Conservation (phyloP, 2,797 vertebrate genomes). For the Cichlasoma orientale region DNA sequence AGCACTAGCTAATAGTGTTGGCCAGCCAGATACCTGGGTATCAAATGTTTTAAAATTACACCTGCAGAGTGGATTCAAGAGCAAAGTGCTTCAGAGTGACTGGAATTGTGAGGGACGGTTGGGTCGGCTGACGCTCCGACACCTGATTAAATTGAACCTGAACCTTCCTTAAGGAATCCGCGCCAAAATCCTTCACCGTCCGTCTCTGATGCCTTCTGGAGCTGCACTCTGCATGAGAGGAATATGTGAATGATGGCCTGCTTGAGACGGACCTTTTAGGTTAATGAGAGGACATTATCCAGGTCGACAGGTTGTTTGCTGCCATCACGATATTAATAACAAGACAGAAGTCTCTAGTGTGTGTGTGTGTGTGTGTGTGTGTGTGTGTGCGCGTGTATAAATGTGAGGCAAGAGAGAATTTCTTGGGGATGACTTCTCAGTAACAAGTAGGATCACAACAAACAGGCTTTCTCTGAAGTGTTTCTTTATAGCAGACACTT, state of each 20-base stretch:
- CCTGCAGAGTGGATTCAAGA: not conserved
- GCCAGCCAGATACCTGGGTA: not conserved
- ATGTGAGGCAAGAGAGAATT: not conserved
- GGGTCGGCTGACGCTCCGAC: not conserved
- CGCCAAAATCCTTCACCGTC: slow-evolving; percentile 28
- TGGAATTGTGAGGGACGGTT: not conserved
- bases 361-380: too few species aligned
- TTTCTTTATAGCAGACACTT: slow-evolving; percentile 4
- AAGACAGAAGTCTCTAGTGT: not conserved
- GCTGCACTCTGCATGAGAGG: slow-evolving; percentile 4
- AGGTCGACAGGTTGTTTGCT: slow-evolving; percentile 31
- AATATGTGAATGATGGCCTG: slow-evolving; percentile 48
- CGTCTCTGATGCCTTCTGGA: slow-evolving; percentile 43
- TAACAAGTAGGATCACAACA: not conserved
- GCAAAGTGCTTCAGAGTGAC: slow-evolving; percentile 5
- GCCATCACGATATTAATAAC: slow-evolving; percentile 7
- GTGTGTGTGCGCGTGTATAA: not conserved
- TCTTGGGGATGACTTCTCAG: not conserved
- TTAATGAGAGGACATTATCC: slow-evolving; percentile 52
- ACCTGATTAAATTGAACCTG: slow-evolving; percentile 39
- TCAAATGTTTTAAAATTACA: not conserved
- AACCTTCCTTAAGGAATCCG: slow-evolving; percentile 12
- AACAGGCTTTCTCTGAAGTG: not conserved
- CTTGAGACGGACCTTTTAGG: slow-evolving; percentile 39
- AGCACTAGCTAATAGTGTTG: not conserved